These are phyloP conservation scores for Drosophila mimetica DNA, from an alignment of 2,888 invertebrate genomes.

Conservation along the genomic window DNA sequence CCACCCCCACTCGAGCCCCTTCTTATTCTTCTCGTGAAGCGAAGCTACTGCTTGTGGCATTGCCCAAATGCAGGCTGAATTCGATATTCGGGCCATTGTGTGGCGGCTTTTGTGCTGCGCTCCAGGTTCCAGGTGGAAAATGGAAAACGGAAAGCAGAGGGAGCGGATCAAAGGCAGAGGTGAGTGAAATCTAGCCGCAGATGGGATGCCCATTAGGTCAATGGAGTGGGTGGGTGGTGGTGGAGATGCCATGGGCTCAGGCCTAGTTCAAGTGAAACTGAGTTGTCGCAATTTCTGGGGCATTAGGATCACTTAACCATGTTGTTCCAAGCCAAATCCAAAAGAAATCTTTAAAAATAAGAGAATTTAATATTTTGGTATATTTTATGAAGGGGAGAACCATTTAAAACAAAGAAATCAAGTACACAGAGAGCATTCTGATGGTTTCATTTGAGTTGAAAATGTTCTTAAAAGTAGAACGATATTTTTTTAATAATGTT, in stretches of 20 bases:
- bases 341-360: no score
- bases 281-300: constrained; percentile 18
- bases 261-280: constrained; percentile 29
- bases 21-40: constrained; percentile 25
- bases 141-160: constrained; percentile 8
- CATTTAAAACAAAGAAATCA: no score
- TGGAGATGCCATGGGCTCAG: constrained; percentile 7
- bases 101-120: constrained; percentile 35
- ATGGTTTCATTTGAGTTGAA: no score
- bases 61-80: constrained; percentile 45
- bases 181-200: constrained; percentile 42
- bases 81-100: constrained; percentile 47
- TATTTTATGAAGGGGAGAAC: no score
- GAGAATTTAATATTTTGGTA: not conserved
- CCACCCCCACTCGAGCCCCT: not conserved
- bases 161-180: constrained; percentile 6
- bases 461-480: no score
- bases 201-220: constrained; percentile 39
- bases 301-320: constrained; percentile 11
- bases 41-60: constrained; percentile 30
- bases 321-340: not conserved
- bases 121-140: constrained; percentile 42
- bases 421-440: no score
- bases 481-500: no score
- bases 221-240: constrained; percentile 20